Evolutionary conservation across 2,888 invertebrate genomes (phyloP).

Genomic region (Heliconius hortense): DNA sequence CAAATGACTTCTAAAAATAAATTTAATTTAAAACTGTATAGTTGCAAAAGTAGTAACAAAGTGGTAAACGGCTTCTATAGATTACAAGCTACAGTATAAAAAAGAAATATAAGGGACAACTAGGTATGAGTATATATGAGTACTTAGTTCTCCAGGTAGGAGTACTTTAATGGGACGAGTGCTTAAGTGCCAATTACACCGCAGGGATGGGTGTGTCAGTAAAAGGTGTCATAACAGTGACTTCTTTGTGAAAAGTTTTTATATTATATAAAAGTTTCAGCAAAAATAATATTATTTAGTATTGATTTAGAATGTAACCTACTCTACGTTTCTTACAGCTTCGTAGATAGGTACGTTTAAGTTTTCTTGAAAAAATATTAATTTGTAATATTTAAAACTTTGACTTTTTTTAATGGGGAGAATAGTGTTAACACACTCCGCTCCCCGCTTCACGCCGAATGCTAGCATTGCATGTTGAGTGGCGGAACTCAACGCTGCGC

Average conservation of each 20-base stretch:
- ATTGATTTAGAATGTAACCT: not conserved
- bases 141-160: not conserved
- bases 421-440: no score
- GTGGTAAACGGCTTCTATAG: not conserved
- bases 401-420: no score
- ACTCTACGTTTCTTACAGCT: not conserved
- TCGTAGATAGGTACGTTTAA: not conserved
- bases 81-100: not conserved
- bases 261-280: not conserved
- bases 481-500: no score
- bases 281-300: not conserved
- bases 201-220: conserved; percentile 15
- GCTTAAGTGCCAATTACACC: conserved; percentile 21
- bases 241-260: conserved; percentile 16
- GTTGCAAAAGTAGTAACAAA: not conserved
- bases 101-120: not conserved
- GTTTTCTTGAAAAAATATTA: not conserved
- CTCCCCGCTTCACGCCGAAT: no score
- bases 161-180: conserved; percentile 1
- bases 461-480: no score
- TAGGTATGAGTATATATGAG: not conserved
- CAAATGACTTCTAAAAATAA: not conserved
- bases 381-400: no score
- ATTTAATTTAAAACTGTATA: not conserved
- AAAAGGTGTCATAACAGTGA: conserved; percentile 19